Conservation (phyloP, 2,888 invertebrate species). For the Ceratothoa steindachneri region DNA sequence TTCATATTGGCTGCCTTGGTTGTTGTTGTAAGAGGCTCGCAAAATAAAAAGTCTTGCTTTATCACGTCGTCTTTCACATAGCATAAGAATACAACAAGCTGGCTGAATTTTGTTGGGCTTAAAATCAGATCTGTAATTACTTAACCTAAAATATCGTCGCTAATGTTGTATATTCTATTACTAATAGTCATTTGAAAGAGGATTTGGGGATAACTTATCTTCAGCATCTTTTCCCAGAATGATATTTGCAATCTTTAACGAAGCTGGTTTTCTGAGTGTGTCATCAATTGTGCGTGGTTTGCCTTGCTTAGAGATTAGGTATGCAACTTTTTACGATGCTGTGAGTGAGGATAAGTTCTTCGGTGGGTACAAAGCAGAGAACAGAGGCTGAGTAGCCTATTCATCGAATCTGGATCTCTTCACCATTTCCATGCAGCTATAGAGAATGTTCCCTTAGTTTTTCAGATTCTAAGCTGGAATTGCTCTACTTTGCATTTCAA, state of each 20-base stretch:
- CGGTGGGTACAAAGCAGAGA: constrained; percentile 25
- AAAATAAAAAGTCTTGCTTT: constrained; percentile 7
- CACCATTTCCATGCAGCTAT: constrained; percentile 27
- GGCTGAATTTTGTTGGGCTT: constrained; percentile 21
- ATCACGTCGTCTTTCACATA: constrained; percentile 4
- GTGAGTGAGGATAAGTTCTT: constrained; percentile 24
- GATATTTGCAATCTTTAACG: constrained; percentile 32
- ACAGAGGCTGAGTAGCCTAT: constrained; percentile 30
- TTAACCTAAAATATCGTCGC: constrained; percentile 21
- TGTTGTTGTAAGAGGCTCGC: constrained; percentile 2
- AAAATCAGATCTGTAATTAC: constrained; percentile 33
- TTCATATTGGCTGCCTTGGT: constrained; percentile 15
- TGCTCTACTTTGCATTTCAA: constrained; percentile 36
- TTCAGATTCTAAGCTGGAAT: constrained; percentile 24
- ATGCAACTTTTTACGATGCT: constrained; percentile 26
- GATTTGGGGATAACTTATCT: constrained; percentile 26
- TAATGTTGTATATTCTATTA: constrained; percentile 25
- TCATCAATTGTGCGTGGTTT: constrained; percentile 30
- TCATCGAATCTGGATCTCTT: constrained; percentile 29
- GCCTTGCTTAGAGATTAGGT: constrained; percentile 28
- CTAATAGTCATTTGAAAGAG: constrained; percentile 32
- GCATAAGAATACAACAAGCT: constrained; percentile 12
- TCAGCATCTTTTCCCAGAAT: constrained; percentile 36
- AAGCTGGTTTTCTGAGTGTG: constrained; percentile 35
- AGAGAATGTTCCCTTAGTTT: constrained; percentile 27